Conservation (phyloP, 2,888 invertebrate genomes). For the Drosophila antonietae region DNA sequence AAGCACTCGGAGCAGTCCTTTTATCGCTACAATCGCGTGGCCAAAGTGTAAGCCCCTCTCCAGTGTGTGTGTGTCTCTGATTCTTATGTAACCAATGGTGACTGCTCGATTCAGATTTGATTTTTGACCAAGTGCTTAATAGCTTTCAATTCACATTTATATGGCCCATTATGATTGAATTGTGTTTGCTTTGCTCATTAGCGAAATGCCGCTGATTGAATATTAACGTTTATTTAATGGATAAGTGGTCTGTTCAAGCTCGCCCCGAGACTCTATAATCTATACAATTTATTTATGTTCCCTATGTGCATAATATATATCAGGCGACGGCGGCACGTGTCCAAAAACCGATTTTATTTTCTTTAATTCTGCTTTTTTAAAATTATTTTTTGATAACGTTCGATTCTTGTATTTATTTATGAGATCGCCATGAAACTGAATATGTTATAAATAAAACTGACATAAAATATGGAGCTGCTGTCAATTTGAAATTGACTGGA, state of each 20-base stretch:
- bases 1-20: slow-evolving; percentile 81
- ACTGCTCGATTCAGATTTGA: slow-evolving; percentile 16
- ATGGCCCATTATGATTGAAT: slow-evolving; percentile 32
- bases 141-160: slow-evolving; percentile 40
- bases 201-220: slow-evolving; percentile 67
- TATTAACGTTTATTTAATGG: slow-evolving; percentile 59
- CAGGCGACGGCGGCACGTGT: slow-evolving; percentile 35
- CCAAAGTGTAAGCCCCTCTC: slow-evolving; percentile 83
- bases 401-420: slow-evolving; percentile 6
- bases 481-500: neutral
- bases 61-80: neutral
- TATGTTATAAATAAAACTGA: neutral
- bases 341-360: neutral
- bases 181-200: slow-evolving; percentile 57
- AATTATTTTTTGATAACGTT: neutral
- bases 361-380: neutral
- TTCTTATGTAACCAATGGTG: slow-evolving; percentile 44
- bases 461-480: neutral
- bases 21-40: slow-evolving; percentile 80
- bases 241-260: slow-evolving; percentile 52
- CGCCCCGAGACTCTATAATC: slow-evolving; percentile 26
- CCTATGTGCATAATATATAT: neutral
- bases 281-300: slow-evolving; percentile 25
- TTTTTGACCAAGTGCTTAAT: slow-evolving; percentile 25
- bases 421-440: neutral